These are phyloP conservation scores for Drosophila subobscura DNA, from an alignment of 1,140 invertebrate genomes.

Conservation along the genomic window DNA sequence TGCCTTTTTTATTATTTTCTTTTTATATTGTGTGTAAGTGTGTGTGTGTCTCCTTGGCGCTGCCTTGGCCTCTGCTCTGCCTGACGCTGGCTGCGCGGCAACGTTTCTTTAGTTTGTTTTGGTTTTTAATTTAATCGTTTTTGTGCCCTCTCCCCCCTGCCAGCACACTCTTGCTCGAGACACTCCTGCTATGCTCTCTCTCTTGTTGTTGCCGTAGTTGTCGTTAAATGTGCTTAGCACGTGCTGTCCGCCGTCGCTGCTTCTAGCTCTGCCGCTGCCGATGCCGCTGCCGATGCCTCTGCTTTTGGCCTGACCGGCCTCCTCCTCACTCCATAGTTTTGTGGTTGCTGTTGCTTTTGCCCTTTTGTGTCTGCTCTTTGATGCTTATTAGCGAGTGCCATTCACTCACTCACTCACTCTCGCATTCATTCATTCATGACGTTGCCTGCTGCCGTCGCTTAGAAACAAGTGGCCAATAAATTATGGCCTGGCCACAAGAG, in stretches of 20 bases:
- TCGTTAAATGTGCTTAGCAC: slow-evolving; percentile 81
- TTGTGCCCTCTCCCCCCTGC: slow-evolving; percentile 48
- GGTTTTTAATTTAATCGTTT: slow-evolving; percentile 81
- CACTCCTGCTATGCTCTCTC: slow-evolving; percentile 6
- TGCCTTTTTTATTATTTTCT: slow-evolving; percentile 41
- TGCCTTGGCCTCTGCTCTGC: slow-evolving; percentile 8
- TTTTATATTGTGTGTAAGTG: slow-evolving; percentile 50
- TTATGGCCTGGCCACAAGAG: slow-evolving; percentile 65
- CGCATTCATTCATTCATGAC: slow-evolving; percentile 54
- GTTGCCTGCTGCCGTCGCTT: slow-evolving; percentile 60
- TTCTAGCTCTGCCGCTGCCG: slow-evolving; percentile 18
- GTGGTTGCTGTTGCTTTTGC: slow-evolving; percentile 56
- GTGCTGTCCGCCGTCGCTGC: slow-evolving; percentile 40
- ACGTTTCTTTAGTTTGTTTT: slow-evolving; percentile 81
- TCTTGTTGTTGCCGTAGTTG: slow-evolving; percentile 68
- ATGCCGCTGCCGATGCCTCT: slow-evolving; percentile 11
- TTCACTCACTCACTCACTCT: slow-evolving; percentile 47
- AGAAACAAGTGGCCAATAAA: slow-evolving; percentile 80
- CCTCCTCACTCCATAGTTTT: slow-evolving; percentile 33
- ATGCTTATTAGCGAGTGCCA: slow-evolving; percentile 79
- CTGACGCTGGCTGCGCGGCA: slow-evolving; percentile 32
- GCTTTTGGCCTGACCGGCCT: slow-evolving; percentile 60
- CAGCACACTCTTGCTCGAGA: too few relatives aligned
- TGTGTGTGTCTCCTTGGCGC: slow-evolving; percentile 51
- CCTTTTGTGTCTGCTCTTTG: slow-evolving; percentile 78